Evolutionary conservation across 2,113 vertebrate species (phyloP), one percentile per base, ranked within the genome.

Genomic region (Ammodytes dubius): DNA sequence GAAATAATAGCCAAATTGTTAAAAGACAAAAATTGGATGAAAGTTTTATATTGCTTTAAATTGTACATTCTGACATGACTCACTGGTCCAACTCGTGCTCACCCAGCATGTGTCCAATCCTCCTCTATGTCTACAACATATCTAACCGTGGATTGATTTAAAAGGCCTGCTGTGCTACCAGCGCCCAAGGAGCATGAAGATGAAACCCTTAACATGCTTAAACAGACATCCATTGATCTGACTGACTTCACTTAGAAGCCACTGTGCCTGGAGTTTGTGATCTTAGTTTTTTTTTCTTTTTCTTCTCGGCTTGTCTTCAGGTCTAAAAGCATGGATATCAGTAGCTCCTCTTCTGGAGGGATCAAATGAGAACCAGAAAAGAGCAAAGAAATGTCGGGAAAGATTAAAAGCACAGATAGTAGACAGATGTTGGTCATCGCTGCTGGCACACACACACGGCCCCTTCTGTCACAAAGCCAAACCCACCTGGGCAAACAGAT

Each of bases 401-500:
- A 52, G 11, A 63, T 79, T 57, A 82, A 64, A 67, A 84, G 73
- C 76, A 52, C 57, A 68, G 52, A 60, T 69, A 42, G 65, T 13
- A 37, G 66, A 68, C 83, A 89, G 87, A 87, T 91, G 83, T 81
- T 78, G 80, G 79, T 69, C 80, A 68, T 68, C 39, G 9, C 63
- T 67, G 19, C 64, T 85, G 75, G 82, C 79, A 56, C 70, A 6
- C 53, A 61, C n/a, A 27, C 27, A 27, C 27, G 27, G 27, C 72
- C 57, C 68, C 45, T 61, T 42, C 77, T 89, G 86, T 91, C 89
- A 83, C 75, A 84, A 11, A 52, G 80, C 79, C 79, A 70, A 27
- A 78, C 68, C 85, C 91, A 94, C 87, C 92, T 94, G 93, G 74
- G 47, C 81, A 77, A 85, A 80, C 94, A 93, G 94, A 93, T 93